Percentiles rank a stretch among this genome's conserved stretches.
phyloP scores from a whole-genome alignment of 2,113 vertebrate genomes.

The Psephotus haematonotus region DNA sequence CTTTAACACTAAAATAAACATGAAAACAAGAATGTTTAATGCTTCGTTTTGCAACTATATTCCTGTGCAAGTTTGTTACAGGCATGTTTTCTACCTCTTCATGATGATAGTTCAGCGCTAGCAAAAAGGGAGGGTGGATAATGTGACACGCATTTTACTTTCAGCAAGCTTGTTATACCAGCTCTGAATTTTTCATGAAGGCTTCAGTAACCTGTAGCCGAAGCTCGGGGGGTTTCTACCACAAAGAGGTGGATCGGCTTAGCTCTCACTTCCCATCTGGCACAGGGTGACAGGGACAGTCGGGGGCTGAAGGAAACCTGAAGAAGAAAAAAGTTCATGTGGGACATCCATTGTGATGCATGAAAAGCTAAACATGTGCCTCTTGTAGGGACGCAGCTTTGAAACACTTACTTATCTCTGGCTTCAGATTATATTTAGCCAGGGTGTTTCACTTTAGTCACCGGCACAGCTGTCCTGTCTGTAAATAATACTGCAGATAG shows the following conservation, averaged over 20 bases:
- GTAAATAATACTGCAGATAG: slow-evolving; percentile 70
- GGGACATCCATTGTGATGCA: slow-evolving; percentile 79
- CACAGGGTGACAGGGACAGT: slow-evolving; percentile 87
- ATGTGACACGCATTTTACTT: slow-evolving; percentile 83
- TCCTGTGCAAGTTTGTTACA: not conserved
- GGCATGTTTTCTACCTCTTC: slow-evolving; percentile 7
- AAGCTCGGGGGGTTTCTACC: slow-evolving; percentile 92
- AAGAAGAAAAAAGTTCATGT: slow-evolving; percentile 80
- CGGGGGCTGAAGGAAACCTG: slow-evolving; percentile 83
- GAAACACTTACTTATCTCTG: slow-evolving; percentile 80
- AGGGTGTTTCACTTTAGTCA: slow-evolving; percentile 73
- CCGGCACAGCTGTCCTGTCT: slow-evolving; percentile 77
- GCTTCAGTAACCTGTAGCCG: slow-evolving; percentile 86
- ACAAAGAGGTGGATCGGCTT: slow-evolving; percentile 97
- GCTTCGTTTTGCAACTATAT: not conserved
- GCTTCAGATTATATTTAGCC: slow-evolving; percentile 76
- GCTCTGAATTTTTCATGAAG: slow-evolving; percentile 97
- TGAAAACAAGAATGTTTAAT: not conserved
- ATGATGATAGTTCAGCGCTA: slow-evolving; percentile 18
- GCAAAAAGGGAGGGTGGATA: slow-evolving; percentile 77
- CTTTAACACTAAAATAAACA: not conserved
- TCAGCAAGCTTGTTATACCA: slow-evolving; percentile 85
- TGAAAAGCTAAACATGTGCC: slow-evolving; percentile 81
- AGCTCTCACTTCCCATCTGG: slow-evolving; percentile 99
- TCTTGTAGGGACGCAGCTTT: slow-evolving; percentile 72